Evolutionary conservation across 2,113 vertebrate species (phyloP).

Genomic region (Leucosticte australis): DNA sequence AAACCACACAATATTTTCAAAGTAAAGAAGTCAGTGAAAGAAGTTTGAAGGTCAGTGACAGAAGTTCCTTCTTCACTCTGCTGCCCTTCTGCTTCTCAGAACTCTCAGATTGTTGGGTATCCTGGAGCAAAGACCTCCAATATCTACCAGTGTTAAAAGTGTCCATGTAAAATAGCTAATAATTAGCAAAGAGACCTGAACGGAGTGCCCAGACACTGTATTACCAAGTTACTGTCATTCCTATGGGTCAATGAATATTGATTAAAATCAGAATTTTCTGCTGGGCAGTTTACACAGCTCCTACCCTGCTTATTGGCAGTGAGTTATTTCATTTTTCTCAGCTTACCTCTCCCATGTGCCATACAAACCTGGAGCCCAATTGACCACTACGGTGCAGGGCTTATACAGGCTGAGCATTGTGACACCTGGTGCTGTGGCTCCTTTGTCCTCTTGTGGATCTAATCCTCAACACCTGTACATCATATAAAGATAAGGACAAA

Average conservation of each 20-base stretch:
- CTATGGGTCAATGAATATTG: neutral
- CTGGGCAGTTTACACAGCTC: neutral
- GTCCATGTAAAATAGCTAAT: neutral
- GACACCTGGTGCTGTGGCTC: neutral
- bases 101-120: neutral
- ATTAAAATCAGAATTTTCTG: neutral
- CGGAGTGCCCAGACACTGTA: neutral
- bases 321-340: neutral
- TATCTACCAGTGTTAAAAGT: neutral
- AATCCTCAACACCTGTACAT: neutral
- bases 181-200: neutral
- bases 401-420: neutral
- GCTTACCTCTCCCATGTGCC: neutral
- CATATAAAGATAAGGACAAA: neutral
- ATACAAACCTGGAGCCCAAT: neutral
- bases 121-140: neutral
- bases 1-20: neutral
- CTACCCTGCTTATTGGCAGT: neutral
- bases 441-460: neutral
- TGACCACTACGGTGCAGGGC: accelerated
- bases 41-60: neutral
- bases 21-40: neutral
- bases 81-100: neutral
- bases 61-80: neutral
- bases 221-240: neutral